These are phyloP conservation scores for Lissocephala sabroskyi DNA, from an alignment of 2,888 invertebrate genomes.

Conservation along the genomic window DNA sequence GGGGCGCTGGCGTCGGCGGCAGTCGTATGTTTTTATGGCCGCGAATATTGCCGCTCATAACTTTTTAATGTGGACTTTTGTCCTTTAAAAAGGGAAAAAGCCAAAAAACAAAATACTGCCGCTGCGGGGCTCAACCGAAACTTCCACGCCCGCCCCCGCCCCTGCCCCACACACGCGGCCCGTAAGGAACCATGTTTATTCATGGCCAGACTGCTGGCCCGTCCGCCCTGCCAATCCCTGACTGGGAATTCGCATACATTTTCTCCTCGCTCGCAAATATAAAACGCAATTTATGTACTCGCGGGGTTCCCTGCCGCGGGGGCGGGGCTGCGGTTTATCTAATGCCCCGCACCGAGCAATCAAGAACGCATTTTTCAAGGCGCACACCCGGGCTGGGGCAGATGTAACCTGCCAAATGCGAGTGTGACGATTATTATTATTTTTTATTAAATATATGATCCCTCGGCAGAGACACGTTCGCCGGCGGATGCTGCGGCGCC, in stretches of 20 bases:
- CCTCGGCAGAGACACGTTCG: too few species aligned
- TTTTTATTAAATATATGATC: conserved; percentile 30
- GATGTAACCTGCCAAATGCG: conserved; percentile 18
- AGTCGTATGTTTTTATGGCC: conserved; percentile 45
- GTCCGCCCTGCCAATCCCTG: too few species aligned
- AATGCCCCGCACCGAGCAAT: conserved; percentile 40
- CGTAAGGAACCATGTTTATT: conserved; percentile 26
- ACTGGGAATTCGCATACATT: too few species aligned
- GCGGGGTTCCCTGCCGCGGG: too few species aligned
- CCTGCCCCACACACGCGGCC: neutral
- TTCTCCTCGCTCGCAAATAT: too few species aligned
- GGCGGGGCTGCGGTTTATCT: conserved; percentile 31
- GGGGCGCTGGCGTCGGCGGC: conserved; percentile 19
- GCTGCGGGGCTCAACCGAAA: conserved; percentile 16
- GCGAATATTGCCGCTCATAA: conserved; percentile 51
- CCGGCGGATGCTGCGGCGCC: too few species aligned
- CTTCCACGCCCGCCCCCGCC: neutral
- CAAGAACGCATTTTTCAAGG: conserved; percentile 39
- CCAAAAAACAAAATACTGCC: conserved; percentile 2
- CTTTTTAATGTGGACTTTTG: conserved; percentile 46
- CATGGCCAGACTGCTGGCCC: conserved; percentile 4
- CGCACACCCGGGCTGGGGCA: neutral
- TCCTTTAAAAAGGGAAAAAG: conserved; percentile 26
- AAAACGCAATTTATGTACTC: too few species aligned
- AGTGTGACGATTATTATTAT: conserved; percentile 39